These are phyloP conservation scores for Ellobium chinense DNA, from an alignment of 2,888 invertebrate genomes.

Conservation along the genomic window DNA sequence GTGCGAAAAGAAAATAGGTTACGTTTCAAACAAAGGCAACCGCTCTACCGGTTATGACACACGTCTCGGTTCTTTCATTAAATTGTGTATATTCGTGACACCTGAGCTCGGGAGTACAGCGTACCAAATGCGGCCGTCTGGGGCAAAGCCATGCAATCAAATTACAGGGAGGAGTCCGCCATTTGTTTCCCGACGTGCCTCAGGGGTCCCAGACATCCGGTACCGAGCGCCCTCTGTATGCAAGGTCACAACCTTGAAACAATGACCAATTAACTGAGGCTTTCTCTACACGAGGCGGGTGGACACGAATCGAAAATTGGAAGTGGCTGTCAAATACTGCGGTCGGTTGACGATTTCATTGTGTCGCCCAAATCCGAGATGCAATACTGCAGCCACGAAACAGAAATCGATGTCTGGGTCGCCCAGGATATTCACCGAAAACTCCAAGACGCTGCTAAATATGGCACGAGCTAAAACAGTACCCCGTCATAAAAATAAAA, in stretches of 20 bases:
- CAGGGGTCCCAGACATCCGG: slow-evolving; percentile 1
- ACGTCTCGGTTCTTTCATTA: background rate
- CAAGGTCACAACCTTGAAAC: slow-evolving; percentile 32
- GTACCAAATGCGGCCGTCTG: too few species aligned
- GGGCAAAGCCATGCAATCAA: background rate
- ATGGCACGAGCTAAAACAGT: background rate
- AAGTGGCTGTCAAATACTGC: background rate
- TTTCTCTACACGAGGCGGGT: background rate
- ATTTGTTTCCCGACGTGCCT: background rate
- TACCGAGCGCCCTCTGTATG: background rate
- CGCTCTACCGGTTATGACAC: background rate
- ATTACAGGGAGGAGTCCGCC: background rate
- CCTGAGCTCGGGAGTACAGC: background rate
- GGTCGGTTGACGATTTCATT: background rate
- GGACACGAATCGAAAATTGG: background rate
- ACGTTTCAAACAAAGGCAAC: background rate
- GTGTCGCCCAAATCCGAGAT: background rate
- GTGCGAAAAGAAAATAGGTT: background rate
- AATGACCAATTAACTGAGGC: slow-evolving; percentile 7
- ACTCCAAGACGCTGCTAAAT: background rate
- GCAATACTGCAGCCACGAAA: background rate
- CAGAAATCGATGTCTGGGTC: background rate
- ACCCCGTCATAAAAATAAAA: too few species aligned
- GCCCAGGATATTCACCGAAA: background rate
- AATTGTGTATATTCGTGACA: too few species aligned